Percentiles rank a stretch among this genome's conserved stretches.
These are phyloP conservation scores for Sebastes diaconus DNA, from an alignment of 2,797 vertebrate species.

Conservation along the genomic window DNA sequence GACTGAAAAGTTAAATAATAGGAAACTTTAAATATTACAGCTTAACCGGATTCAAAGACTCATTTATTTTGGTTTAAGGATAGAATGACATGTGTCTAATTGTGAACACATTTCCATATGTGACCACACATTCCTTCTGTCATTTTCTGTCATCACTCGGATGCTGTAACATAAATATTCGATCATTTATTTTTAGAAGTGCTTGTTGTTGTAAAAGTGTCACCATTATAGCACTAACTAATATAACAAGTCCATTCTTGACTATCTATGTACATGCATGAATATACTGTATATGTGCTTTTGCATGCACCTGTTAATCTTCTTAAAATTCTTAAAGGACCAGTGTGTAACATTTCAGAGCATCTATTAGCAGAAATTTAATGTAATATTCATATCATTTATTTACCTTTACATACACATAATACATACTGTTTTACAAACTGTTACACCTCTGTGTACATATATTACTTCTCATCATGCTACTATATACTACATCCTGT, in stretches of 20 bases:
- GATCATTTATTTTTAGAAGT: not conserved
- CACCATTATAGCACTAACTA: not conserved
- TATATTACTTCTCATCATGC: too few relatives aligned
- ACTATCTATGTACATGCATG: not conserved
- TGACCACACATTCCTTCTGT: not conserved
- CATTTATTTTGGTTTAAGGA: not conserved
- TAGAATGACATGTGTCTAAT: fast-evolving
- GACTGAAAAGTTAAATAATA: not conserved
- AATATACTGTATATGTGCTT: not conserved
- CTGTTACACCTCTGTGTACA: too few relatives aligned
- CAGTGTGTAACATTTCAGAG: too few relatives aligned
- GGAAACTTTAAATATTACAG: not conserved
- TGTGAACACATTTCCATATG: not conserved
- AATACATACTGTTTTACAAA: too few relatives aligned
- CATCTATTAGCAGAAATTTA: too few relatives aligned
- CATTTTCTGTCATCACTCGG: not conserved
- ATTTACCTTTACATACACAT: too few relatives aligned
- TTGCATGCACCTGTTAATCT: not conserved
- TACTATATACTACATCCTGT: too few relatives aligned
- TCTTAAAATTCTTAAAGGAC: too few relatives aligned
- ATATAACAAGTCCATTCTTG: not conserved
- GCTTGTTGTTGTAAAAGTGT: not conserved
- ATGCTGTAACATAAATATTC: not conserved
- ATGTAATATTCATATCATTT: too few relatives aligned
- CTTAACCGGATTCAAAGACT: not conserved